Percentiles rank a stretch among this genome's conserved stretches.
Evolutionary conservation across 2,888 invertebrate genomes (phyloP).

Genomic region (Galerucella nymphaeae): DNA sequence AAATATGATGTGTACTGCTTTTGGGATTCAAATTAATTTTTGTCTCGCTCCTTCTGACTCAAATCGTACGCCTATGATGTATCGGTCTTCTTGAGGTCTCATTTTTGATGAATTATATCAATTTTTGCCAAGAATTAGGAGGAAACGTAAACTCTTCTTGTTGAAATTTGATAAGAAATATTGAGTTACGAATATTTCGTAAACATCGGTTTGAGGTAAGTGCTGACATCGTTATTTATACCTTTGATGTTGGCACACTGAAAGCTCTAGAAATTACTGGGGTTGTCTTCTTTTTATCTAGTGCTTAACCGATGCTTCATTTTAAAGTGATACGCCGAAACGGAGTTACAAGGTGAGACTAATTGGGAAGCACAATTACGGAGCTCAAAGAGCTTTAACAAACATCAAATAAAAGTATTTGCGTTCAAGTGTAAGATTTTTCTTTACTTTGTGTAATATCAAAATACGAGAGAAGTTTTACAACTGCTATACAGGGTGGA

Average conservation of each 20-base stretch:
- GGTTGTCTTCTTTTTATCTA: constrained; percentile 9
- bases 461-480: too few species aligned
- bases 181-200: constrained; percentile 33
- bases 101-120: constrained; percentile 23
- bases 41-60: too few species aligned
- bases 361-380: too few species aligned
- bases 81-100: not conserved
- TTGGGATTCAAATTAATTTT: not conserved
- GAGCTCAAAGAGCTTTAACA: too few species aligned
- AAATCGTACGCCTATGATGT: not conserved
- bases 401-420: too few species aligned
- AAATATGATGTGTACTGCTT: too few species aligned
- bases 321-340: not conserved
- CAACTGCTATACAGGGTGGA: too few species aligned
- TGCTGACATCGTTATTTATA: constrained; percentile 30
- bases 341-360: not conserved
- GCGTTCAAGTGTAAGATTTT: too few species aligned
- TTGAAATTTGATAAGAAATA: constrained; percentile 31
- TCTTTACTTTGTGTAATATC: too few species aligned
- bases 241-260: constrained; percentile 23
- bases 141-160: constrained; percentile 19
- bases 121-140: constrained; percentile 21
- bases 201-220: constrained; percentile 30
- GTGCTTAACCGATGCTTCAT: constrained; percentile 1
- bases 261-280: constrained; percentile 23